Percentiles rank a stretch among this genome's conserved stretches.
Evolutionary conservation across 2,797 vertebrate species (phyloP).

Genomic region (Ciconia nigra): DNA sequence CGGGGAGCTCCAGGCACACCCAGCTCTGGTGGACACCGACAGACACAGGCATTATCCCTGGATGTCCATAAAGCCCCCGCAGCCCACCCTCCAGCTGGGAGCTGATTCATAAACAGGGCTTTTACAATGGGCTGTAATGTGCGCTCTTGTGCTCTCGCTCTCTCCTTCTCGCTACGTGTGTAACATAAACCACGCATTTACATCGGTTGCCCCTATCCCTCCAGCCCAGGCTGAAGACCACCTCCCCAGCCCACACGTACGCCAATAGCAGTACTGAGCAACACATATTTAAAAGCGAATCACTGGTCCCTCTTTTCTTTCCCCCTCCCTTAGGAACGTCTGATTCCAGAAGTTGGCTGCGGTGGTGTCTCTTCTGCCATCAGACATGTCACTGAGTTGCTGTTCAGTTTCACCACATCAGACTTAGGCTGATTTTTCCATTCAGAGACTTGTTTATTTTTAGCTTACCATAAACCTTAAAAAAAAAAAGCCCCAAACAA

Average conservation of each 20-base stretch:
- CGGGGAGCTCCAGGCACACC: slow-evolving; percentile 36
- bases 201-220: background rate
- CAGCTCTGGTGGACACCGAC: background rate
- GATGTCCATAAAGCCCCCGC: background rate
- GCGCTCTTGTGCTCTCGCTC: background rate
- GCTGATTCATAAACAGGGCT: slow-evolving; percentile 12
- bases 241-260: slow-evolving; percentile 1
- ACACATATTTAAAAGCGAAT: slow-evolving; percentile 53
- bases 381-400: slow-evolving; percentile 72
- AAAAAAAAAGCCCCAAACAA: background rate
- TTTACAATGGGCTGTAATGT: slow-evolving; percentile 13
- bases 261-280: slow-evolving; percentile 50
- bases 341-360: slow-evolving; percentile 69
- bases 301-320: slow-evolving; percentile 21
- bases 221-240: slow-evolving; percentile 8
- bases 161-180: slow-evolving; percentile 3
- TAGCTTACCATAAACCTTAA: slow-evolving; percentile 17
- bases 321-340: slow-evolving; percentile 50
- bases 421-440: slow-evolving; percentile 63
- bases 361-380: slow-evolving; percentile 53
- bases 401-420: slow-evolving; percentile 66
- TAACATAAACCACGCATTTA: slow-evolving; percentile 51
- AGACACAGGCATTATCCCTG: background rate
- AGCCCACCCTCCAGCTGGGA: slow-evolving; percentile 8
- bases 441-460: slow-evolving; percentile 67